These are phyloP conservation scores for Craniophora ligustri DNA, from an alignment of 2,888 invertebrate species.

Conservation along the genomic window DNA sequence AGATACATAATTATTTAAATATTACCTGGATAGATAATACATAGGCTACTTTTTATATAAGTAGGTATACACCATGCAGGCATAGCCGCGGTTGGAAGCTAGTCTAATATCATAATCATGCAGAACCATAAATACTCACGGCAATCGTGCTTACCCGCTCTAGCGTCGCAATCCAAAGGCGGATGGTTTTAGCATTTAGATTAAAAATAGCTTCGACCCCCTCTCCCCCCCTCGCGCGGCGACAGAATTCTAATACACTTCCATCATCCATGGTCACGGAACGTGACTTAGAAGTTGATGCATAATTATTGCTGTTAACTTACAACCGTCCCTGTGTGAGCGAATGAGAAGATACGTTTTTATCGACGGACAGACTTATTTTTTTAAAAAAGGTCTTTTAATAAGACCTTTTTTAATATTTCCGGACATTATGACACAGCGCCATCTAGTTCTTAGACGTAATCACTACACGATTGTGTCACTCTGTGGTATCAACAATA, in stretches of 20 bases:
- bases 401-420: too few relatives aligned
- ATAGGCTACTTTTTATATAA: too few relatives aligned
- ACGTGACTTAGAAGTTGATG: conserved; percentile 25
- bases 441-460: too few relatives aligned
- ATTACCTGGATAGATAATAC: too few relatives aligned
- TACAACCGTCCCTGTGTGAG: too few relatives aligned
- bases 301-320: conserved; percentile 15
- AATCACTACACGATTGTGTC: too few relatives aligned
- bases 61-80: too few relatives aligned
- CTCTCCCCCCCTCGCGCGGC: conserved; percentile 4
- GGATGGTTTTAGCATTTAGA: conserved; percentile 53
- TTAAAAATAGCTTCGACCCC: conserved; percentile 49
- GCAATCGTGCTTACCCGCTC: conserved; percentile 8
- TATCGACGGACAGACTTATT: neutral
- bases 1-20: too few relatives aligned
- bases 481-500: too few relatives aligned
- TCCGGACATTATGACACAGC: too few relatives aligned
- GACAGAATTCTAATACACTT: conserved; percentile 44
- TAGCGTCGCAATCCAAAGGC: conserved; percentile 27
- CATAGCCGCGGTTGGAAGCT: too few relatives aligned
- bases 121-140: conserved; percentile 1
- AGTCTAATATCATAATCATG: neutral
- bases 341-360: neutral
- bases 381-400: too few relatives aligned
- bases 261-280: conserved; percentile 20